Percentiles rank a stretch among this genome's conserved stretches.
These are phyloP conservation scores for Hydraecia micacea DNA, from an alignment of 2,888 invertebrate genomes.

Conservation along the genomic window DNA sequence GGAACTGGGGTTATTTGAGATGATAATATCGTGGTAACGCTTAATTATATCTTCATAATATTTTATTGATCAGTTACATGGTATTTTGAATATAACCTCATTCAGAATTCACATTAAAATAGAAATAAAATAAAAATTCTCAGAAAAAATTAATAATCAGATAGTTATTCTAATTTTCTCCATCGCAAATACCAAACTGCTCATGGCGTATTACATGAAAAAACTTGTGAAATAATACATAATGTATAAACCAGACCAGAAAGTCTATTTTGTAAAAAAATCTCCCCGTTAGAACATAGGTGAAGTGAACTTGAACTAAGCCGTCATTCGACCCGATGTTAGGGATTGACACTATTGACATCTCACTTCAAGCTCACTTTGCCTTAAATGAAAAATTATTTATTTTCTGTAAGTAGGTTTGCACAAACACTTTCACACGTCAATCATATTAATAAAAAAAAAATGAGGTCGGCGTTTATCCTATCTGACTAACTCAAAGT, in stretches of 20 bases:
- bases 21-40: constrained; percentile 4
- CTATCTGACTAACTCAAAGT: too few relatives aligned
- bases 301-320: background rate
- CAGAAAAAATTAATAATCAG: background rate
- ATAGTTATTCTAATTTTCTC: background rate
- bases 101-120: background rate
- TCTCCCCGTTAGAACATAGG: background rate
- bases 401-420: too few relatives aligned
- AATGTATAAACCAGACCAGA: background rate
- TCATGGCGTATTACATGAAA: background rate
- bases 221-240: background rate
- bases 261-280: background rate
- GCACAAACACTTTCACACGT: too few relatives aligned
- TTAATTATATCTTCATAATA: constrained; percentile 14
- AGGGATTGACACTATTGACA: background rate
- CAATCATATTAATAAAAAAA: too few relatives aligned
- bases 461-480: too few relatives aligned
- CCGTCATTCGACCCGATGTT: background rate
- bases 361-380: background rate
- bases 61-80: background rate
- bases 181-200: background rate
- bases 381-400: too few relatives aligned
- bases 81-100: background rate
- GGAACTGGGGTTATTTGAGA: constrained; percentile 17
- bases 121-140: background rate